Base-by-base conservation (phyloP, 2,888 invertebrate genomes). In the Eledona agricola region DNA sequence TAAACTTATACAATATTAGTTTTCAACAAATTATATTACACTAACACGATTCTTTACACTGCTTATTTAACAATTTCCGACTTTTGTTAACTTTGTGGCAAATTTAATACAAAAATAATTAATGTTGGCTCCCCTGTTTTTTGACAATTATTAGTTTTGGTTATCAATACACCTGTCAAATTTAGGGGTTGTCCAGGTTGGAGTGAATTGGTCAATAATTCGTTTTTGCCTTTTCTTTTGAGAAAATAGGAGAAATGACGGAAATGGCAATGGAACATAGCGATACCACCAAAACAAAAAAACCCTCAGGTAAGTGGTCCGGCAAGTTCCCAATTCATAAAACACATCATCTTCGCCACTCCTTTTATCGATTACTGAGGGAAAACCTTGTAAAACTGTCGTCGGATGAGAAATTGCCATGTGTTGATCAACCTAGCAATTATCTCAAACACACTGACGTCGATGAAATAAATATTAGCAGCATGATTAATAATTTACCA, bases 301-400 rank as follows among this genome's bases (percentile, higher is more conserved):
- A 70, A 51, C 70, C 70, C 1, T 67, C 70, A 37, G 70, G 70
- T 70, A 62, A 60, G 60, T 51, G 4, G 6, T 7, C 19, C 15
- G 5, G 26, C 15, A 16, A 31, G 12, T 12, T 15, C 25, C 17
- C 10, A 15, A 11, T 9, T 31, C 16, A 35, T 25, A 10, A 20
- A 11, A 13, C 16, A 10, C n/a, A 12, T 13, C 15, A 38, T 38
- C 19, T 26, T 31, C 20, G 12, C 34, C 42, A 23, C 32, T 20
- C 42, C 28, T 35, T 4, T 17, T 50, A 38, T 50, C 7, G 40
- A 50, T 25, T 26, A 13, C 4, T 12, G 16, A 26, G 15, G 15
- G 17, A 47, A 29, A 11, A 6, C 7, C 10, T 11, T 11, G 10
- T 34, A 9, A 12, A 28, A 16, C 5, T 20, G 9, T 46, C 12